Base-by-base conservation (phyloP, 2,797 vertebrate species). In the Takifugu ocellatus region DNA sequence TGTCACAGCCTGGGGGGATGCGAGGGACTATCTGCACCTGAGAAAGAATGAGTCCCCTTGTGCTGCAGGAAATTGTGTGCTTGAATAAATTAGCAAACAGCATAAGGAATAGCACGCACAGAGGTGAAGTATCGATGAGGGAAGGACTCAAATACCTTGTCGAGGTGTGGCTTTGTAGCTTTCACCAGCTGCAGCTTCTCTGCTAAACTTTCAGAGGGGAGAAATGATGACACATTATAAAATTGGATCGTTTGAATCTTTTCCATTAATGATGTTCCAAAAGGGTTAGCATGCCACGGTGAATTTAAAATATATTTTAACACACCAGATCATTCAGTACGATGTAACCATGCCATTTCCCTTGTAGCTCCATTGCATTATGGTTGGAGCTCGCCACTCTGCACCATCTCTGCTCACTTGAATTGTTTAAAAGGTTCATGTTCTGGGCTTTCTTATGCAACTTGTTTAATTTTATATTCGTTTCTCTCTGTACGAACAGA, bases 161-260 rank as follows among this genome's bases (percentile, higher is more conserved):
- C 94, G 42, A 96, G 91, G 75, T 97, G 95, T 1, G 91, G 89
- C 4, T 78, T 85, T 17, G 82, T 74, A 50, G 86, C 60, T 79
- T 90, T 87, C 60, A 90, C 62, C 61, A 87, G 75, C 12, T 92
- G 87, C 49, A 96, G 85, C 61, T 93, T 97, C 80, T 93, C 90
- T 72, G 92, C 87, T 21, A 97, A 89, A 89, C 95, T 96, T 84
- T 77, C 71, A 77, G 8, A 87, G 62, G 49, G 72, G 45, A 77
- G 29, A 69, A n/a, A 66, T 3, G 0, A 62, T 12, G n/a, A 36
- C 44, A 64, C 2, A 11, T 33, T 0, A 25, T 1, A 3, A 52
- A 15, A 59, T 43, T 5, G 3, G 29, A 8, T n/a, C 15, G 1
- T 9, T 26, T 24, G 29, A 16, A 54, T 33, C 9, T 44, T 33